phyloP scores from a whole-genome alignment of 2,888 invertebrate species.

The Hemithea aestivaria region DNA sequence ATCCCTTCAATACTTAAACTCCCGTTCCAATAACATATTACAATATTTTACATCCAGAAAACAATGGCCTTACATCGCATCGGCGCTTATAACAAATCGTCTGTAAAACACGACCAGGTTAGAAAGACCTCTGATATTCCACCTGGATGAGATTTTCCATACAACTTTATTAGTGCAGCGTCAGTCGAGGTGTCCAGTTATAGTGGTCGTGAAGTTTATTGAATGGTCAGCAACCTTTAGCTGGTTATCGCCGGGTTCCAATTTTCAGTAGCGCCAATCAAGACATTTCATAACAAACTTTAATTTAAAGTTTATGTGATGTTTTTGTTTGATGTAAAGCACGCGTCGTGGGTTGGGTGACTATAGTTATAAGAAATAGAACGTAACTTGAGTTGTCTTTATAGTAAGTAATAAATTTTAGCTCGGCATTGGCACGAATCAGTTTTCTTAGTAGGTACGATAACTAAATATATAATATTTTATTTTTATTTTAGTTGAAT shows the following conservation, averaged over 20 bases:
- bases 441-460: too few species aligned
- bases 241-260: conserved; percentile 52
- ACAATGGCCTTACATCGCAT: conserved; percentile 62
- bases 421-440: too few species aligned
- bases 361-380: conserved; percentile 1
- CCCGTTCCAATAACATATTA: conserved; percentile 40
- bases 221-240: conserved; percentile 45
- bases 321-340: conserved; percentile 17
- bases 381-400: too few species aligned
- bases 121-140: conserved; percentile 38
- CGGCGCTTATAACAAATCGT: conserved; percentile 57
- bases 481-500: too few species aligned
- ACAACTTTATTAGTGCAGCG: conserved; percentile 10
- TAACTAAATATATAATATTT: conserved; percentile 26
- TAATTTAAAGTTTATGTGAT: conserved; percentile 26
- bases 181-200: conserved; percentile 31
- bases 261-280: conserved; percentile 20
- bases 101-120: conserved; percentile 43
- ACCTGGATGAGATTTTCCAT: conserved; percentile 25
- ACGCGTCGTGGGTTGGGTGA: conserved; percentile 13
- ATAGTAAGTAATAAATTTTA: too few species aligned
- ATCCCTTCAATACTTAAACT: conserved; percentile 21
- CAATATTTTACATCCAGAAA: conserved; percentile 52
- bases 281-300: conserved; percentile 26
- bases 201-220: conserved; percentile 43